These are phyloP conservation scores for Apotomis turbidana DNA, from an alignment of 2,888 invertebrate species.

Conservation along the genomic window DNA sequence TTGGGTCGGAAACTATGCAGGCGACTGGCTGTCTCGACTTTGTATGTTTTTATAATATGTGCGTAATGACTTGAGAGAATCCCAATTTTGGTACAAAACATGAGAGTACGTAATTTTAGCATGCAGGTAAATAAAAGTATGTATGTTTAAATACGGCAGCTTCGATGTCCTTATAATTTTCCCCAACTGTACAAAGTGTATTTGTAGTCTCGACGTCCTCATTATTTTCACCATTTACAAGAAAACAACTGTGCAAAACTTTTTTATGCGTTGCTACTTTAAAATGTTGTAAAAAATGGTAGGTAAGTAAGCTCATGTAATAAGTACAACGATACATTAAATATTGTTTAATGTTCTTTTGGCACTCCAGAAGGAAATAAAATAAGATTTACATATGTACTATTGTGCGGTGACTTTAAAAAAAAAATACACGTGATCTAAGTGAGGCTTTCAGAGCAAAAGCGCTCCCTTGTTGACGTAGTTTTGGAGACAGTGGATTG, in stretches of 20 bases:
- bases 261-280: slow-evolving; percentile 2
- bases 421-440: too few relatives aligned
- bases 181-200: slow-evolving; percentile 3
- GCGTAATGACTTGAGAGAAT: slow-evolving; percentile 53
- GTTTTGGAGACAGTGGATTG: too few relatives aligned
- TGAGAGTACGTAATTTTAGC: slow-evolving; percentile 1
- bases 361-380: too few relatives aligned
- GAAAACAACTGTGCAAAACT: slow-evolving; percentile 18
- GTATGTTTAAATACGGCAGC: not conserved
- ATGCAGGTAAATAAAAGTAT: not conserved
- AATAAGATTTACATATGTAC: too few relatives aligned
- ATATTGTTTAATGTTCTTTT: too few relatives aligned
- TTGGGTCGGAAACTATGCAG: slow-evolving; percentile 47
- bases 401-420: too few relatives aligned
- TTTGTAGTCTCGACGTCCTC: not conserved
- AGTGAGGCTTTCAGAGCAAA: too few relatives aligned
- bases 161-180: not conserved
- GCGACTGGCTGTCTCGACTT: slow-evolving; percentile 78
- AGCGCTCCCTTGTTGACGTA: too few relatives aligned
- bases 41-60: slow-evolving; percentile 69
- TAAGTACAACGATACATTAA: not conserved
- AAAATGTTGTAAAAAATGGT: slow-evolving; percentile 5
- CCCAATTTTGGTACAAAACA: slow-evolving; percentile 22
- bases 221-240: not conserved
- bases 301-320: not conserved